Evolutionary conservation across 2,888 invertebrate genomes (phyloP), one percentile per base, ranked within the genome.

Genomic region (Cryptus armator): DNA sequence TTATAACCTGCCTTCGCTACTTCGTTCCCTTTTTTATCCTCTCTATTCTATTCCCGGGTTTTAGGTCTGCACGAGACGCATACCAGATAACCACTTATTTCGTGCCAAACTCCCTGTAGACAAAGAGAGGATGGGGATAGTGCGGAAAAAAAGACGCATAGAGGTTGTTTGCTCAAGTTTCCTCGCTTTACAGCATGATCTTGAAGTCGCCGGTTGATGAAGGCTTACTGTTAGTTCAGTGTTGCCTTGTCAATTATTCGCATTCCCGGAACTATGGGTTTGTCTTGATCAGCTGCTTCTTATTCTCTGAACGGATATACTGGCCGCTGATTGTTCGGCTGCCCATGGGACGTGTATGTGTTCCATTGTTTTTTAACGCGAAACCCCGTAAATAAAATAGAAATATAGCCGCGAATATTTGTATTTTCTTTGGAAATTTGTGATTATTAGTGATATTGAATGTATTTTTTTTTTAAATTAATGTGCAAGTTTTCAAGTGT

Each of bases 1-100:
- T 16, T 24, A 44, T 29, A 56, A 56, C 29, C 32, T 37, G 12
- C 37, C 37, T 37, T 51, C 5, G 5, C 6, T n/a, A 12, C 29
- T 66, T n/a, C 24, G 19, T n/a, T 16, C 71, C 14, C 19, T 44
- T 7, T 16, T 43, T 75, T 43, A 14, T 56, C 43, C 6, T 43
- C 29, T n/a, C 10, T 3, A 43, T n/a, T 12, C 10, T 9, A 6
- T 1, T 32, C 16, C 0, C 9, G 9, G 7, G 46, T 46, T 10
- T 46, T 19, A 14, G 12, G 37, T 53, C 56, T 66, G 44, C 43
- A 29, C 48, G 46, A 43, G 70, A 64, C 81, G 64, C 67, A 56
- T 56, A 43, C 32, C 81, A 62, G 53, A 70, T 62, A 70, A 64
- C 29, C n/a, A 32, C 76, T 37, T 70, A 76, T 81, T 81, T 76